A percentile compares a stretch with the other conserved stretches of the same genome.
phyloP scores from a whole-genome alignment of 2,113 vertebrate genomes.

The Acanthisitta chloris region DNA sequence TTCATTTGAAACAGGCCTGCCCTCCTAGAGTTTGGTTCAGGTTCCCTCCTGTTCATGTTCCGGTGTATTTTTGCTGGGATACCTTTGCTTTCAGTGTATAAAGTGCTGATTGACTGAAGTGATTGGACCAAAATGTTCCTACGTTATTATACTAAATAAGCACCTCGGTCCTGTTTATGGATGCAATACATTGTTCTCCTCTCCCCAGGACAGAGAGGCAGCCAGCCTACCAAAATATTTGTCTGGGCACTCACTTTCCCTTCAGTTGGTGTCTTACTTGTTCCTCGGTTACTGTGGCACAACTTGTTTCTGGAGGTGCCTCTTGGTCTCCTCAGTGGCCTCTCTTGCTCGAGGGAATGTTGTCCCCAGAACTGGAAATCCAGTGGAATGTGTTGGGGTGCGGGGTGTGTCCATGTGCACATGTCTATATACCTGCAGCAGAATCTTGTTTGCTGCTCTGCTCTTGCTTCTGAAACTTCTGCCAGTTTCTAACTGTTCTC shows the following conservation, averaged over 20 bases:
- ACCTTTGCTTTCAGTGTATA: accelerated
- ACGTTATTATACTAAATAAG: background rate
- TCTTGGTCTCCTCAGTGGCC: background rate
- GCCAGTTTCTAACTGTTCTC: background rate
- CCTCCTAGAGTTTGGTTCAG: background rate
- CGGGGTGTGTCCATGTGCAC: background rate
- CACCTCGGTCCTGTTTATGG: background rate
- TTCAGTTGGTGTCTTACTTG: background rate
- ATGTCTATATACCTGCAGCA: accelerated
- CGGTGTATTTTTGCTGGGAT: background rate
- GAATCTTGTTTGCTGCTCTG: background rate
- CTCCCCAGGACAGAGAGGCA: background rate
- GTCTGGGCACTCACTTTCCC: background rate
- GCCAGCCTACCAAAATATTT: background rate
- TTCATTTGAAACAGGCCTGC: background rate
- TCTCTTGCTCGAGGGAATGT: background rate
- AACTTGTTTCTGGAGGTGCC: background rate
- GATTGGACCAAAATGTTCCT: background rate
- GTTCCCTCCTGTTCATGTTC: background rate
- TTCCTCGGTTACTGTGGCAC: background rate
- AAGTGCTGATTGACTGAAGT: background rate
- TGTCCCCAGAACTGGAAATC: background rate
- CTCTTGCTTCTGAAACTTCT: background rate
- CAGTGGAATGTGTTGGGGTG: background rate
- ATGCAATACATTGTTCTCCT: accelerated